These are phyloP conservation scores for Smittia sp. DNA, from an alignment of 2,888 invertebrate genomes.

Conservation along the genomic window DNA sequence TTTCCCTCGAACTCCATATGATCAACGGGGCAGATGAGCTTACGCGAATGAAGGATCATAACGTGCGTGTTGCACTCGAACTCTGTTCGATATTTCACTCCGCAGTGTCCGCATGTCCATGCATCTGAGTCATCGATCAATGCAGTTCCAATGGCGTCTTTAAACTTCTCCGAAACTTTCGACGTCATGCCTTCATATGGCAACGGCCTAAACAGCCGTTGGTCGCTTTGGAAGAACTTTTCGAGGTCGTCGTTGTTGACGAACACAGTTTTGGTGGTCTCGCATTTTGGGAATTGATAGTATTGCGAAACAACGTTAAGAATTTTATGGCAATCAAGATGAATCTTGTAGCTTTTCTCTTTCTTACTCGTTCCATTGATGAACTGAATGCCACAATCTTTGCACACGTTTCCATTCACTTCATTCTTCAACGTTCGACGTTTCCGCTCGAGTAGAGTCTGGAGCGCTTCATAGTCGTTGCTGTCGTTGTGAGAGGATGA, in stretches of 20 bases:
- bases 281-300: slow-evolving; percentile 30
- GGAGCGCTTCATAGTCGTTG: neutral
- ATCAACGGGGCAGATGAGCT: slow-evolving; percentile 34
- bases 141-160: neutral
- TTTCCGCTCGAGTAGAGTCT: neutral
- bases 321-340: slow-evolving; percentile 23
- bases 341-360: slow-evolving; percentile 18
- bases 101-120: slow-evolving; percentile 35
- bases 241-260: slow-evolving; percentile 19
- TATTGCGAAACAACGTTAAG: neutral
- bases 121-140: neutral
- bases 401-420: neutral
- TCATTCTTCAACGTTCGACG: neutral
- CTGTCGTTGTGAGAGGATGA: neutral
- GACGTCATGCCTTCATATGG: slow-evolving; percentile 16
- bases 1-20: slow-evolving; percentile 25
- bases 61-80: slow-evolving; percentile 25
- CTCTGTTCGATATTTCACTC: neutral
- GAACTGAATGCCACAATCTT: slow-evolving; percentile 8
- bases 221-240: neutral
- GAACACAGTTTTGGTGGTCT: slow-evolving; percentile 20
- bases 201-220: neutral
- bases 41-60: slow-evolving; percentile 24
- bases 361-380: slow-evolving; percentile 26
- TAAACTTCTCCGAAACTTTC: neutral